Evolutionary conservation across 2,888 invertebrate species (phyloP).

Genomic region (Cheilosia pagana): DNA sequence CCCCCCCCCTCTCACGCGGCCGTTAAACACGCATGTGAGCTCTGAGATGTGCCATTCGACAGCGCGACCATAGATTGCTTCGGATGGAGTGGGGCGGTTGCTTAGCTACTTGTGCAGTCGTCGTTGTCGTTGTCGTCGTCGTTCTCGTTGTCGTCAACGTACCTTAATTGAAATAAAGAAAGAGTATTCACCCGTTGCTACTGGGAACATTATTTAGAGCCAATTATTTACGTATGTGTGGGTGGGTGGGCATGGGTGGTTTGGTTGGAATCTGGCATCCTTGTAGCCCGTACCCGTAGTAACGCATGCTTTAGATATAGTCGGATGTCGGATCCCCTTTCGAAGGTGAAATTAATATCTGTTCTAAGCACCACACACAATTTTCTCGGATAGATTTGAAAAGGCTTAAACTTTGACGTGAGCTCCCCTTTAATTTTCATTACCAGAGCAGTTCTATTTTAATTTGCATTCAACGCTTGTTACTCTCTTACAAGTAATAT

Average conservation of each 20-base stretch:
- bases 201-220: conserved; percentile 76
- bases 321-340: conserved; percentile 48
- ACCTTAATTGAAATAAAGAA: conserved; percentile 77
- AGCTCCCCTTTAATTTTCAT: conserved; percentile 44
- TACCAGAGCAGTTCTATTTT: conserved; percentile 35
- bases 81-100: conserved; percentile 52
- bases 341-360: conserved; percentile 70
- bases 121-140: conserved; percentile 50
- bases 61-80: conserved; percentile 68
- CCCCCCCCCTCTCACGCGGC: conserved; percentile 27
- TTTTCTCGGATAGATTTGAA: conserved; percentile 68
- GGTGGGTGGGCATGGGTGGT: not conserved
- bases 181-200: conserved; percentile 77
- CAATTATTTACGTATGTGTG: conserved; percentile 75
- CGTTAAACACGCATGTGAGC: conserved; percentile 53
- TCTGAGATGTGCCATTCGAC: conserved; percentile 69
- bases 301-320: conserved; percentile 16
- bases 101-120: conserved; percentile 55
- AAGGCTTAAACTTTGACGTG: conserved; percentile 76
- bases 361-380: conserved; percentile 52
- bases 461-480: conserved; percentile 35
- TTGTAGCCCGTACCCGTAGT: not conserved
- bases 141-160: conserved; percentile 61
- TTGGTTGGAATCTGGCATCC: conserved; percentile 13
- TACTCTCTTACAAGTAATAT: not conserved